Base-by-base conservation (phyloP, 2,113 vertebrate genomes). In the Aegithalos caudatus region DNA sequence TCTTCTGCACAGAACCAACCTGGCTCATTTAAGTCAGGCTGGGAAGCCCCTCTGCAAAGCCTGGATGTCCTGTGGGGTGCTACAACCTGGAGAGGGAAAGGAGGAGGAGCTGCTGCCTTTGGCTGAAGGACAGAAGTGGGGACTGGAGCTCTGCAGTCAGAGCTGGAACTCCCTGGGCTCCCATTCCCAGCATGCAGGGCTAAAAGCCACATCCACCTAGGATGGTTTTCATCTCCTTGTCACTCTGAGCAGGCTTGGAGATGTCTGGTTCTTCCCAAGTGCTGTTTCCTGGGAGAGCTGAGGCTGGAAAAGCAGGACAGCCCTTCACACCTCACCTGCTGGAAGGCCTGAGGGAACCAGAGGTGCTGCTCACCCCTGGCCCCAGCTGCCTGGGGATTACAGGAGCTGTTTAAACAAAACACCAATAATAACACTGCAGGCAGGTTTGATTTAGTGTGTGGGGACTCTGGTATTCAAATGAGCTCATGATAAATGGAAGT, bases 241-340 rank as follows among this genome's bases (percentile, higher is more conserved):
- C 11, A 0, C n/a, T 77, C 4, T 1, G 4, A 37, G 33, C 23
- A 7, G 67, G 13, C 23, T 5, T 20, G 12, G 60, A 65, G 42
- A 1, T 10, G 38, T 12, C 50, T 35, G 35, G 14, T 60, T 72
- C 44, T 50, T 81, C 54, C 69, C 44, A 16, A 33, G 33, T 29
- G 28, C 29, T 62, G 27, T 29, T 70, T 58, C 33, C 57, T 10
- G 0, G 44, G 60, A 69, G 29, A 66, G 53, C 81, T 60, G 69
- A 69, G 27, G 73, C 42, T 31, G 64, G 85, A 14, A 23, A 29
- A 70, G 45, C 65, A 70, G 65, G 70, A 38, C 45, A 73, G n/a
- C 51, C 51, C n/a, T 66, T 87, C 2, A 2, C 47, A 37, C 45
- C 81, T 92, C 40, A 10, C 28, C 16, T 16, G 28, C 84, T 67